Conservation (phyloP, 2,888 invertebrate species). For the Lysandra bellargus region DNA sequence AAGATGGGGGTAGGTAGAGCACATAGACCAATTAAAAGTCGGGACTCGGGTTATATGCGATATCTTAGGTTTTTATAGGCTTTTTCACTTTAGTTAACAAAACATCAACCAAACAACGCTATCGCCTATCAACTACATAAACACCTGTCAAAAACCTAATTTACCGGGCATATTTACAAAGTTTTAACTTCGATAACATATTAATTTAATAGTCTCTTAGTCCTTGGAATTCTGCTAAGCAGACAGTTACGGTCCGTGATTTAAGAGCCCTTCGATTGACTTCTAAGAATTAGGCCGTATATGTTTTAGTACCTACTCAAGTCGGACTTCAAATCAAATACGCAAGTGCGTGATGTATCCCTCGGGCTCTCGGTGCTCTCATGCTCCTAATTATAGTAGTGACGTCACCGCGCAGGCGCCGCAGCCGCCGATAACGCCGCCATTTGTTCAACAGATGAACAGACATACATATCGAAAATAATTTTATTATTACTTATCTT, state of each 20-base stretch:
- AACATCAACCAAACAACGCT: too few species aligned
- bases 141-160: too few species aligned
- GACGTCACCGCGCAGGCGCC: constrained; percentile 68
- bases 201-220: background rate
- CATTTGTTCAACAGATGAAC: constrained; percentile 74
- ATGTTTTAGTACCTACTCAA: background rate
- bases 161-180: too few species aligned
- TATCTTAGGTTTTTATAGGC: too few species aligned
- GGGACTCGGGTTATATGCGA: too few species aligned
- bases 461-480: constrained; percentile 38
- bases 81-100: too few species aligned
- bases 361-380: constrained; percentile 39
- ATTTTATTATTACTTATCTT: constrained; percentile 28
- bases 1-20: too few species aligned
- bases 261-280: background rate
- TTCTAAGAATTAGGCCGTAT: background rate
- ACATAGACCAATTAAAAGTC: too few species aligned
- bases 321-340: constrained; percentile 14
- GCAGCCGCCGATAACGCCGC: constrained; percentile 55
- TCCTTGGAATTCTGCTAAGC: constrained; percentile 2
- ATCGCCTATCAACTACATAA: too few species aligned
- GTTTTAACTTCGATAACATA: background rate
- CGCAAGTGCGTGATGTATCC: constrained; percentile 10
- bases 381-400: constrained; percentile 48
- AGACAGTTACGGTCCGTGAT: background rate